Evolutionary conservation across 2,888 invertebrate genomes (phyloP), one percentile per base, ranked within the genome.

Genomic region (Syritta pipiens): DNA sequence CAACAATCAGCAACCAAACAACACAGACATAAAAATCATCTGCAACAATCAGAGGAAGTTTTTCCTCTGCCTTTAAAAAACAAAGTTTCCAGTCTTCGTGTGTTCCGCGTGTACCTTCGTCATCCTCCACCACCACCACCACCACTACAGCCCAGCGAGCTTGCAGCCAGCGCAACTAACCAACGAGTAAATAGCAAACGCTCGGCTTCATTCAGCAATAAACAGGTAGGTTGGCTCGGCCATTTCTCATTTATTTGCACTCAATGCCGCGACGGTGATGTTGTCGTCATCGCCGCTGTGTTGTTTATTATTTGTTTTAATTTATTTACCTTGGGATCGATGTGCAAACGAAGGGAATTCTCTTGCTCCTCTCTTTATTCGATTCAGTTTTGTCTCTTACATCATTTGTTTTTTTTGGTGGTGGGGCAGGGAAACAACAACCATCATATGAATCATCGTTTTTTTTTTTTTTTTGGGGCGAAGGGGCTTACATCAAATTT

Each of bases 201-300:
- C 77, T 71, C 77, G 37, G 59, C 77, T 71, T 65, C 77, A 71
- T 71, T 77, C 77, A 59, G 71, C 77, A 77, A 71, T 77, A 71
- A 77, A 77, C 77, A 77, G 77, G 77, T 77, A 77, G 77, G 77
- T 77, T 37, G 24, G n/a, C 22, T 35, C 62, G 62, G 57, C 37
- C 48, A 69, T 51, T 69, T 62, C 42, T 69, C 53, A 68, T 57
- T n/a, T 77, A 77, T 77, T 77, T 71, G 71, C 63, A 59, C 6
- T 63, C 19, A 51, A 49, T 57, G 44, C 46, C 44, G 53, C 51
- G 26, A 53, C 22, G 44, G 28, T 10, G 40, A 51, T 42, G 6
- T 32, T 32, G 49, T 32, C 42, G 48, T 62, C 46, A 53, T 62
- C 53, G 35, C 22, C 28, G 22, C 7, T 4, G 6, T 51, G 20